Percentiles rank a stretch among this genome's conserved stretches.
These are phyloP conservation scores for Callinectes sapidus DNA, from an alignment of 2,888 invertebrate genomes.

Conservation along the genomic window DNA sequence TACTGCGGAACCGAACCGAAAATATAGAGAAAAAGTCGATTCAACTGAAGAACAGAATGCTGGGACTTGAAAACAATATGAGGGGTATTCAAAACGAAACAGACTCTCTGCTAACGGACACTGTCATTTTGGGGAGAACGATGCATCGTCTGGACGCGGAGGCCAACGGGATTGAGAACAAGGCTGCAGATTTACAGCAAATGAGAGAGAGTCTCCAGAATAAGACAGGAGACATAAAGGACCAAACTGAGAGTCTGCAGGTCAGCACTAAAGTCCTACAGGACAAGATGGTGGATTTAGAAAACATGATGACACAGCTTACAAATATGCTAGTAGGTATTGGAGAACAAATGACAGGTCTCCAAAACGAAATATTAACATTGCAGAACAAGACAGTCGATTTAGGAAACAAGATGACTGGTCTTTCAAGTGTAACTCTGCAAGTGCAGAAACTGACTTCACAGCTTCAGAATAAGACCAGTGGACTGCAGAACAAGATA, in stretches of 20 bases:
- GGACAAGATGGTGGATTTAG: background rate
- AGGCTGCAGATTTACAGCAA: too few species aligned
- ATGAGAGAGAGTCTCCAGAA: background rate
- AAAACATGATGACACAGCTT: background rate
- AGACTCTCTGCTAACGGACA: too few species aligned
- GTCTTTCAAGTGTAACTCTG: background rate
- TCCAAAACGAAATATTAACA: background rate
- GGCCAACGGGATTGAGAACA: too few species aligned
- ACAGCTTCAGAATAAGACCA: background rate
- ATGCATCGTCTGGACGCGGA: too few species aligned
- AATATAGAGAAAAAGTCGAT: too few species aligned
- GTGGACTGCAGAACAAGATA: background rate
- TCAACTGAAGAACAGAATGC: too few species aligned
- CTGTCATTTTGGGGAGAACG: too few species aligned
- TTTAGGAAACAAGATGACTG: background rate
- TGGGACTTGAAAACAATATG: too few species aligned
- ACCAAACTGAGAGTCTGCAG: background rate
- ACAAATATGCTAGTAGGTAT: background rate
- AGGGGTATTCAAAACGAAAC: too few species aligned
- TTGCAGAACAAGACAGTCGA: too few species aligned
- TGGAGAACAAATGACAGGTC: background rate
- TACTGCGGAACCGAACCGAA: too few species aligned
- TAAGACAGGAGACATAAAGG: background rate
- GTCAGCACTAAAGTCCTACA: background rate
- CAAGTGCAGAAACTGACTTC: too few species aligned